These are phyloP conservation scores for Lasiurus cinereus DNA, from an alignment of 2,113 vertebrate species.

Conservation along the genomic window DNA sequence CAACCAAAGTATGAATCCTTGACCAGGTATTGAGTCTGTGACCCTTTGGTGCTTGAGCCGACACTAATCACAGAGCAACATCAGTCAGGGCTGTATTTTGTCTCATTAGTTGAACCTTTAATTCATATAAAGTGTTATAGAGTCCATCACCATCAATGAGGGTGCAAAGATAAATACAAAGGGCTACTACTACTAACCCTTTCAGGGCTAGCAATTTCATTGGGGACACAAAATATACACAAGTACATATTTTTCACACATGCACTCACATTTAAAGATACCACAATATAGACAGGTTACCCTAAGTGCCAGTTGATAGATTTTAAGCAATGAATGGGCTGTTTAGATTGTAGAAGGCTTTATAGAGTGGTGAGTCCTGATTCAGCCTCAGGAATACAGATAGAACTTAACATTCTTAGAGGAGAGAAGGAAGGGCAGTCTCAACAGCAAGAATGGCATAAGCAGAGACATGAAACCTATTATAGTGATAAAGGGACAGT, in stretches of 20 bases:
- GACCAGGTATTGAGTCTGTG: too few species aligned
- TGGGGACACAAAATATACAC: neutral
- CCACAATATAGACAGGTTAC: neutral
- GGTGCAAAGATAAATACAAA: neutral
- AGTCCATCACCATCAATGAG: neutral
- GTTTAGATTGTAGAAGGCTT: neutral
- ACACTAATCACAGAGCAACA: too few species aligned
- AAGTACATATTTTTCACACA: neutral
- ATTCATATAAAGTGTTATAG: neutral
- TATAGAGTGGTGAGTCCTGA: neutral
- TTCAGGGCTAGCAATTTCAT: neutral
- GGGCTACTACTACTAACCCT: neutral
- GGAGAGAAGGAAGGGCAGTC: neutral
- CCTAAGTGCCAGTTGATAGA: neutral
- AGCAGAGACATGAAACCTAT: neutral
- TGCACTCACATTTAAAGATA: neutral
- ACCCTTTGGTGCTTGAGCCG: too few species aligned
- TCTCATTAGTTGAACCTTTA: conserved; percentile 50
- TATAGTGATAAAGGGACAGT: neutral
- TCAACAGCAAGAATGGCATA: neutral
- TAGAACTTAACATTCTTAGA: neutral
- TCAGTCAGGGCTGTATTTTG: neutral
- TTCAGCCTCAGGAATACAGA: neutral
- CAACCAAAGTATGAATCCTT: too few species aligned
- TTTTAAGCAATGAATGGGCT: neutral